Percentiles rank a stretch among this genome's conserved stretches.
These are phyloP conservation scores for Diloba caeruleocephala DNA, from an alignment of 2,888 invertebrate species.

Conservation along the genomic window DNA sequence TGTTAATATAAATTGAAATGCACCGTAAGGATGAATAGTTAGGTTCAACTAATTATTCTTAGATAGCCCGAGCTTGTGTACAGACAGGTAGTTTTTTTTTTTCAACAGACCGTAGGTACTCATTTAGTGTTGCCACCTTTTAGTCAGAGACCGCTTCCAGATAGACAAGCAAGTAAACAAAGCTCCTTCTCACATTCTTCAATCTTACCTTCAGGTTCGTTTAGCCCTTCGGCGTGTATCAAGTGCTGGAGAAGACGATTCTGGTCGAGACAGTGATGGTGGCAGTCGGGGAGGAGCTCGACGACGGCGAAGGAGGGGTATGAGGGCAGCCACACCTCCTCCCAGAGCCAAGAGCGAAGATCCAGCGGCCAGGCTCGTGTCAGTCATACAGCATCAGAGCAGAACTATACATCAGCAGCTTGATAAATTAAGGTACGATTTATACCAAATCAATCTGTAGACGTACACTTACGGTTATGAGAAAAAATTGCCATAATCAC, in stretches of 20 bases:
- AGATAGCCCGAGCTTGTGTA: too few species aligned
- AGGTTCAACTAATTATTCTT: too few species aligned
- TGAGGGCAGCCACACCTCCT: constrained; percentile 75
- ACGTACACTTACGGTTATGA: too few species aligned
- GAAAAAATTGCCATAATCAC: too few species aligned
- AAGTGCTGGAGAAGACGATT: constrained; percentile 85
- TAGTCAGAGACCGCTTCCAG: too few species aligned
- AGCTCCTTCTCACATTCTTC: not conserved
- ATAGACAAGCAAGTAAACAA: not conserved
- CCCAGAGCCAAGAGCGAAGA: constrained; percentile 75
- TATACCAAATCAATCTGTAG: too few species aligned
- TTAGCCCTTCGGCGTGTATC: constrained; percentile 83
- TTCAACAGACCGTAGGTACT: too few species aligned
- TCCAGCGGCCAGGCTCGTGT: constrained; percentile 81
- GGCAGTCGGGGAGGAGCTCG: constrained; percentile 74
- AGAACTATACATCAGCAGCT: constrained; percentile 84
- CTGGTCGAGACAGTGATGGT: constrained; percentile 84
- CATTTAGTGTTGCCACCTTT: too few species aligned
- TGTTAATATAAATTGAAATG: too few species aligned
- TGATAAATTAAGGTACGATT: constrained; percentile 81
- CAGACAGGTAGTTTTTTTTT: too few species aligned
- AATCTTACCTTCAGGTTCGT: constrained; percentile 69
- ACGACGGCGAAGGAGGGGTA: constrained; percentile 69
- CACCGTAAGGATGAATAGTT: too few species aligned
- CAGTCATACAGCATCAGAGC: constrained; percentile 85